Evolutionary conservation across 1,140 invertebrate genomes (phyloP).

Genomic region (Calosoma granatense): DNA sequence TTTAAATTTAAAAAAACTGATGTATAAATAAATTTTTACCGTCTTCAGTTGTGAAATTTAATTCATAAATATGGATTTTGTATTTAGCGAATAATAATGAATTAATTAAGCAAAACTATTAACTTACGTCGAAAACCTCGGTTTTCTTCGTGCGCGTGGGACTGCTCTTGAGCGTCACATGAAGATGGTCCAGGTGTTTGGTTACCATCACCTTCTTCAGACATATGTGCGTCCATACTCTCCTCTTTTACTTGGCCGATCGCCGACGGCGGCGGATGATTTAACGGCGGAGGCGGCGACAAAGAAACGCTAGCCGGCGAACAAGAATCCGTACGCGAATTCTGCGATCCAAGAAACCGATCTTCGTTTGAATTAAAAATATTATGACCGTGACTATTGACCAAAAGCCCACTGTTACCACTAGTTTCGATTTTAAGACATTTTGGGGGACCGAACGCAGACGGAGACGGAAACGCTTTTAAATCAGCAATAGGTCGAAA

Average conservation of each 20-base stretch:
- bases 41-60: too few species aligned
- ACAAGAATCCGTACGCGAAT: conserved; percentile 36
- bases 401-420: conserved; percentile 17
- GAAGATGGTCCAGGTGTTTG: conserved; percentile 32
- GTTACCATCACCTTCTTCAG: conserved; percentile 37
- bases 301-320: conserved; percentile 38
- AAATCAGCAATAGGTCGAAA: conserved; percentile 32
- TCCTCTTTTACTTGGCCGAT: conserved; percentile 30
- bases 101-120: too few species aligned
- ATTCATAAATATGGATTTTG: too few species aligned
- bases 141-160: conserved; percentile 35
- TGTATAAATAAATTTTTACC: too few species aligned
- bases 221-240: conserved; percentile 35
- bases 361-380: conserved; percentile 33
- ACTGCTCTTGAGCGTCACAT: conserved; percentile 38
- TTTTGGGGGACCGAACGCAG: conserved; percentile 39
- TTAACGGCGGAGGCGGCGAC: conserved; percentile 31
- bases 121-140: conserved; percentile 40
- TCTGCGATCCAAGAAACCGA: conserved; percentile 28
- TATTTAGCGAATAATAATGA: too few species aligned
- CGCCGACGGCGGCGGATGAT: conserved; percentile 6
- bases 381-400: conserved; percentile 4
- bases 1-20: too few species aligned
- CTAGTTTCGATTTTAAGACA: conserved; percentile 38
- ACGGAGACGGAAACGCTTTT: conserved; percentile 42